Base-by-base conservation (phyloP, 2,888 invertebrate species). In the Anarsia innoxiella region DNA sequence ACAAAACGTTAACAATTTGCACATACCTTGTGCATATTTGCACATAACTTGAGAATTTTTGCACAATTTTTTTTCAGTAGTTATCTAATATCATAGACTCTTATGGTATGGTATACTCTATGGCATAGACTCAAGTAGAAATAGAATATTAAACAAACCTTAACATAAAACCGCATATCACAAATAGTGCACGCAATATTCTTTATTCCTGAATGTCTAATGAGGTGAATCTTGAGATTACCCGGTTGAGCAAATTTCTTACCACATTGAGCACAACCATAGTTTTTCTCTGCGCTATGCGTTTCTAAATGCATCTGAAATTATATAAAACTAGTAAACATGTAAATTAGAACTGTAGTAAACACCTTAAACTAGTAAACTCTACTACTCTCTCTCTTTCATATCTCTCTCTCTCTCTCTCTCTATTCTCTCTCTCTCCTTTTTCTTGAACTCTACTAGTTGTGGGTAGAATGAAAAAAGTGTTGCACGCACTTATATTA, bases 261-360 rank as follows among this genome's bases (percentile, higher is more conserved):
- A 0, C 91, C 90, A 56, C 93, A 93, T 44, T 89, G 82, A 1
- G 87, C 86, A 52, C 93, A 93, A 23, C 88, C 87, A 53, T 88
- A 92, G 32, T 91, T 91, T 55, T 91, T 91, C 56, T 89, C 89
- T 2, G 91, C 90, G 13, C 88, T 89, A 55, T 93, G 93, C 0
- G 75, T 79, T 44, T 69, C 71, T 43, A 84, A 84, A 56, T 93
- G 93, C n/a, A 91, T 89, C 80, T 91, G 87, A 6, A 80, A 60
- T n/a, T n/a, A n/a, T n/a, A 28, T 6, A 16, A 6, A 19, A 19
- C 3, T 19, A 19, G 3, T 19, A 19, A 19, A 19, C 19, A 19
- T 3, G 19, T 5, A 19, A 19, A 8, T 19, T 19, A 19, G 19
- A 8, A 3, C 19, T 8, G 19, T 19, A 19, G 3, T 19, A 19